Evolutionary conservation across 2,888 invertebrate species (phyloP).

Genomic region (Deilephila elpenor): DNA sequence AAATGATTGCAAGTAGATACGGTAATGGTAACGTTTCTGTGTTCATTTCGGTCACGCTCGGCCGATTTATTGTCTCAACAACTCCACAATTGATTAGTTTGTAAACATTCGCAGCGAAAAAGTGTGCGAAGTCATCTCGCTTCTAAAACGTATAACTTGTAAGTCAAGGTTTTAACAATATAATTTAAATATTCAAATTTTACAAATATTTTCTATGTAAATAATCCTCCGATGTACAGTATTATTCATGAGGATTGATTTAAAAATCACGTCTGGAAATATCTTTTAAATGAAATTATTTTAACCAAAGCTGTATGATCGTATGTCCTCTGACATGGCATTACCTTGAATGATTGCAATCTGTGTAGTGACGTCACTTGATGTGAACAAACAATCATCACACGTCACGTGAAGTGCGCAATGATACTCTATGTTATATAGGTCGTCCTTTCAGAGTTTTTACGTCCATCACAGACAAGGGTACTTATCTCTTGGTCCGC

Average conservation of each 20-base stretch:
- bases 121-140: not conserved
- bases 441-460: slow-evolving; percentile 55
- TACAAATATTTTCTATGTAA: not conserved
- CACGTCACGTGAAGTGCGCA: slow-evolving; percentile 28
- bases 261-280: not conserved
- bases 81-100: not conserved
- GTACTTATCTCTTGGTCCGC: slow-evolving; percentile 61
- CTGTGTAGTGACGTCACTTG: slow-evolving; percentile 57
- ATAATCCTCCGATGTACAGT: not conserved
- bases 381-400: slow-evolving; percentile 61
- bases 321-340: not conserved
- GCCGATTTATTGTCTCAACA: slow-evolving; percentile 25
- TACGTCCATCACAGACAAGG: slow-evolving; percentile 55
- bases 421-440: slow-evolving; percentile 46
- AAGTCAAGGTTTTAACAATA: not conserved
- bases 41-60: slow-evolving; percentile 26
- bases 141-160: not conserved
- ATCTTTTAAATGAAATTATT: not conserved
- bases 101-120: not conserved
- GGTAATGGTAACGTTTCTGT: slow-evolving; percentile 15
- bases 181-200: slow-evolving; percentile 3
- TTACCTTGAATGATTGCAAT: not conserved
- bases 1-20: slow-evolving; percentile 30
- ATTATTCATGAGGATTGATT: not conserved
- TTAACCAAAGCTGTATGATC: slow-evolving; percentile 2